Evolutionary conservation across 2,888 invertebrate species (phyloP).

Genomic region (Cybosia mesomella): DNA sequence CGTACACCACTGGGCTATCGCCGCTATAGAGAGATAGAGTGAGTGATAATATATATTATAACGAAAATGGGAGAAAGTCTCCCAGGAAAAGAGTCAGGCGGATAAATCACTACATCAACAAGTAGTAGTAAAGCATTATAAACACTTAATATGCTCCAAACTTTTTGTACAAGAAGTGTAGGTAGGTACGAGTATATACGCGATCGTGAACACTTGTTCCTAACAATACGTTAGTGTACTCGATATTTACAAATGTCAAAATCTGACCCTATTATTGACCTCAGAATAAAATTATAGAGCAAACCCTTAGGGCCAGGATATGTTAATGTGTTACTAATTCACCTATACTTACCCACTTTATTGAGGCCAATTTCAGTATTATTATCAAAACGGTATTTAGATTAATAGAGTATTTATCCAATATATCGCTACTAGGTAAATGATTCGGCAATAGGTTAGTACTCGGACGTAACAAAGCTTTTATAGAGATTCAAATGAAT

Average conservation of each 20-base stretch:
- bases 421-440: conserved; percentile 17
- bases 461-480: background rate
- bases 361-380: conserved; percentile 38
- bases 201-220: conserved; percentile 44
- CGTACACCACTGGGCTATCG: too few species aligned
- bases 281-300: conserved; percentile 49
- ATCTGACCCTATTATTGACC: conserved; percentile 64
- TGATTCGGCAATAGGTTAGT: background rate
- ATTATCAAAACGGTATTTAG: conserved; percentile 28
- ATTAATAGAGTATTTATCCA: conserved; percentile 14
- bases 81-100: too few species aligned
- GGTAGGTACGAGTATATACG: background rate
- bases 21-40: too few species aligned
- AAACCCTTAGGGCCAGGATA: conserved; percentile 47
- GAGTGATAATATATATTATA: too few species aligned
- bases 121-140: background rate
- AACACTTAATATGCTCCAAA: background rate
- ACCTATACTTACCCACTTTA: conserved; percentile 44
- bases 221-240: conserved; percentile 58
- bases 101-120: background rate
- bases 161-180: conserved; percentile 32
- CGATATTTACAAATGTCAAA: conserved; percentile 75
- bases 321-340: conserved; percentile 49
- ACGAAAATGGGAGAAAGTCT: too few species aligned
- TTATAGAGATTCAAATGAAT: background rate